phyloP scores from a whole-genome alignment of 2,113 vertebrate species.

The Plotosus lineatus region DNA sequence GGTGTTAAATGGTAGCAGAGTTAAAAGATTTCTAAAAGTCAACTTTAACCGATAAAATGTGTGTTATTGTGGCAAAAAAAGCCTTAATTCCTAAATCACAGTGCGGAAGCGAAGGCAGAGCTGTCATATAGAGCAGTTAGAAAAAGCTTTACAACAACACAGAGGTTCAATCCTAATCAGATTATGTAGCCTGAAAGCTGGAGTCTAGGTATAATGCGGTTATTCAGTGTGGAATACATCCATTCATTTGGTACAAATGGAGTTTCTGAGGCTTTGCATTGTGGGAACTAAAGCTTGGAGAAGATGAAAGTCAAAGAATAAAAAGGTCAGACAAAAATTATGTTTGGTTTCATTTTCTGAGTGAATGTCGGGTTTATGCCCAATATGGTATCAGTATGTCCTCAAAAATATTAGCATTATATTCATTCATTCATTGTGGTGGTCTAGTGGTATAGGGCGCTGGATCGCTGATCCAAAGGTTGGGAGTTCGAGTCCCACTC shows the following conservation, averaged over 20 bases:
- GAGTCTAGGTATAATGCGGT: slow-evolving; percentile 49
- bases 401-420: no score
- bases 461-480: no score
- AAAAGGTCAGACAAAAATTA: no score
- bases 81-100: slow-evolving; percentile 20
- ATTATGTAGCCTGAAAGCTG: slow-evolving; percentile 50
- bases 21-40: slow-evolving; percentile 20
- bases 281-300: slow-evolving; percentile 32
- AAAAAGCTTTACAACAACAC: slow-evolving; percentile 42
- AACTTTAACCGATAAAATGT: slow-evolving; percentile 16
- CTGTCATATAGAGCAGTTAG: slow-evolving; percentile 17
- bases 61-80: neutral
- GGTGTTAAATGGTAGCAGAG: slow-evolving; percentile 8
- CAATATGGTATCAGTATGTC: no score
- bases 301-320: slow-evolving; percentile 47
- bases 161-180: slow-evolving; percentile 51
- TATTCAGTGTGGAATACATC: slow-evolving; percentile 43
- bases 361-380: neutral
- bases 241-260: slow-evolving; percentile 15
- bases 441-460: no score
- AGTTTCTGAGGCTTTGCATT: slow-evolving; percentile 40
- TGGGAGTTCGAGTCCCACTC: no score
- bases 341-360: slow-evolving; percentile 21
- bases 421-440: no score
- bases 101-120: slow-evolving; percentile 2